Base-by-base conservation (phyloP, 2,113 vertebrate species). In the Pipra filicauda region DNA sequence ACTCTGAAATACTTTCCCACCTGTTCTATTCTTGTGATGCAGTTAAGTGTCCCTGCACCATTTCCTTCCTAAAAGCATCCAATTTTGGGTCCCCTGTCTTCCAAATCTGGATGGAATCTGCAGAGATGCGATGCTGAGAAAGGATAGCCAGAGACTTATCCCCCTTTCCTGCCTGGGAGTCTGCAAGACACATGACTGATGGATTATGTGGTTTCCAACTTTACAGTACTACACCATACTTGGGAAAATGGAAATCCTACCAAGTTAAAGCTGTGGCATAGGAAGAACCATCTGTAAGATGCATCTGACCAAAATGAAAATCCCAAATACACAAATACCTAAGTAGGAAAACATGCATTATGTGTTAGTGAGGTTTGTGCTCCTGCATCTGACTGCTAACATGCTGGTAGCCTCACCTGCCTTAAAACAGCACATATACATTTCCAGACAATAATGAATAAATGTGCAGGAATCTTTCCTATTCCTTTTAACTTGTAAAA, bases 401-500 rank as follows among this genome's bases (percentile, higher is more conserved):
- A 74, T 16, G 39, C 62, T 84, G n/a, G 51, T 41, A 88, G 51
- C 39, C 64, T 90, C 95, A 91, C 54, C 69, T 96, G 91, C 88
- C 94, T 71, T 88, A 9, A 46, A 88, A 85, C 20, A 51, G 82
- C 72, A 64, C 41, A 57, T 19, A 33, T 2, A 33, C 51, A 64
- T 79, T 95, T 78, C 73, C 76, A 95, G 80, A 89, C 61, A 90
- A 77, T 52, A 92, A 94, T 4, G 19, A 76, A 71, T 75, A 90
- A 84, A 93, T 39, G 65, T 4, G 33, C 35, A 67, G 79, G 79
- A 88, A 65, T 93, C 69, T 80, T 92, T 87, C 70, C 69, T 94
- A 75, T 52, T 94, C 83, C 87, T 92, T 91, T 91, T 74, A 95
- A 87, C 69, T 55, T 89, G 30, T 61, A 81, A 78, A 95, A 91